phyloP scores from a whole-genome alignment of 2,888 invertebrate genomes.

The Drosophila austrosaltans region DNA sequence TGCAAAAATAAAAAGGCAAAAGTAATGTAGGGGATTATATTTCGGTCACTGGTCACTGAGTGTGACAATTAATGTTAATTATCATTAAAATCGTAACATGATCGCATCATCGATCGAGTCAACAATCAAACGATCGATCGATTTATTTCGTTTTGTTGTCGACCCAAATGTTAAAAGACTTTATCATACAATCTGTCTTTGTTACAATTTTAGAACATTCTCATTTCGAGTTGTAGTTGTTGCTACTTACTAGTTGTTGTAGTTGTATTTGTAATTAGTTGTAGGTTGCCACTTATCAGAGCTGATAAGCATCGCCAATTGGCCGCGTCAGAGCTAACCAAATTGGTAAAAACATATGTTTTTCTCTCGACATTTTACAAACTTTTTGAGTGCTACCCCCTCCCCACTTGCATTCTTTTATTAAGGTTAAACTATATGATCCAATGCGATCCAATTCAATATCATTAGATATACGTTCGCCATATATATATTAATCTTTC shows the following conservation, averaged over 20 bases:
- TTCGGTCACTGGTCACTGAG: constrained; percentile 1
- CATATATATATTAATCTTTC: neutral
- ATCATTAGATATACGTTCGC: neutral
- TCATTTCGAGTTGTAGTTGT: constrained; percentile 31
- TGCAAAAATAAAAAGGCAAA: constrained; percentile 37
- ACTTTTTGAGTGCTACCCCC: neutral
- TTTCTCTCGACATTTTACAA: constrained; percentile 41
- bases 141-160: neutral
- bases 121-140: constrained; percentile 31
- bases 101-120: neutral
- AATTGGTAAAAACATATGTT: constrained; percentile 60
- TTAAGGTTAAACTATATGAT: too few relatives aligned
- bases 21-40: constrained; percentile 21
- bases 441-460: neutral
- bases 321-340: neutral
- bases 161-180: neutral
- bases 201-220: constrained; percentile 61
- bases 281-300: constrained; percentile 53
- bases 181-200: neutral
- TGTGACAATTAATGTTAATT: constrained; percentile 42
- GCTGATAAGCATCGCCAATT: constrained; percentile 62
- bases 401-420: neutral
- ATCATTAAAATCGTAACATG: constrained; percentile 17
- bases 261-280: constrained; percentile 9
- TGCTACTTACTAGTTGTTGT: neutral